Percentiles rank a stretch among this genome's conserved stretches.
Evolutionary conservation across 1,140 invertebrate species (phyloP).

Genomic region (Meteorus sp.): DNA sequence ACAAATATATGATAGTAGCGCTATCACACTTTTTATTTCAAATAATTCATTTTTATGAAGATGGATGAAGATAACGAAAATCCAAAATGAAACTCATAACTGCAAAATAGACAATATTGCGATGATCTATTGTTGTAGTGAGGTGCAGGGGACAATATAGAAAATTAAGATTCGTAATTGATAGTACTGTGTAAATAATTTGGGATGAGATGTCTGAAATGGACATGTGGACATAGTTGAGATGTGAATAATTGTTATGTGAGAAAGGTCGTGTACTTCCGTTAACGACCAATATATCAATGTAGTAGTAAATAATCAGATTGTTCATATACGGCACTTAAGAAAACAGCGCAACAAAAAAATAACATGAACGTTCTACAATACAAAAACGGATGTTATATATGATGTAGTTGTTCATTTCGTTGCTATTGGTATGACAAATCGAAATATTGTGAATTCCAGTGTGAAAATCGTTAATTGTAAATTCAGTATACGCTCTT

Average conservation of each 20-base stretch:
- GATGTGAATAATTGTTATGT: constrained; percentile 22
- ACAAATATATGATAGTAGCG: no score
- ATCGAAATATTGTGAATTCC: no score
- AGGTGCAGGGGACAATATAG: no score
- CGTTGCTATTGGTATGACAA: constrained; percentile 17
- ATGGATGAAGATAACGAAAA: no score
- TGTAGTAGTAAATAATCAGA: constrained; percentile 28
- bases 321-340: constrained; percentile 32
- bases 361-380: neutral
- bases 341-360: no score
- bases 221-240: constrained; percentile 5
- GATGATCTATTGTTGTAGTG: no score
- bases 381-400: constrained; percentile 6
- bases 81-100: no score
- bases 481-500: neutral
- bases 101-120: no score
- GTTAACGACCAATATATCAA: constrained; percentile 24
- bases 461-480: no score
- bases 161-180: no score
- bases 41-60: no score
- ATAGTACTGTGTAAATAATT: neutral
- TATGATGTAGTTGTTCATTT: constrained; percentile 30
- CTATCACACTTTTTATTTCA: no score
- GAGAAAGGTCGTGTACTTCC: constrained; percentile 13
- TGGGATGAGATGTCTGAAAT: neutral